Base-by-base conservation (phyloP, 1,140 invertebrate genomes). In the Sycophaga agraensis region DNA sequence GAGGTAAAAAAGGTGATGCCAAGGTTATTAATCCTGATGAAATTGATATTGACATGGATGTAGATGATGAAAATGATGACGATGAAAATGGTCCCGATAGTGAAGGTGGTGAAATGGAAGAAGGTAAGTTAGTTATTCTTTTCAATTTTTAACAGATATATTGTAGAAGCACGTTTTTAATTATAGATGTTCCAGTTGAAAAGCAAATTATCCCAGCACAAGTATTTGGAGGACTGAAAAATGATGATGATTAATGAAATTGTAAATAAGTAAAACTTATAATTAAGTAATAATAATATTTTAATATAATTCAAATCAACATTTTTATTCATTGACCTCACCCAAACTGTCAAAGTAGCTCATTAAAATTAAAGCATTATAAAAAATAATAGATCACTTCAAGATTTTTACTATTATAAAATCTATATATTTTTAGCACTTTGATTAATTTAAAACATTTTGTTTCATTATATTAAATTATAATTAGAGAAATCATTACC, bases 21-120 rank as follows among this genome's bases (percentile, higher is more conserved):
- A 79, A 83, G 65, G 87, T 93, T 1, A 83, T 87, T 34, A 97
- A 98, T 87, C 95, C 95, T 16, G 95, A 97, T 82, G 94, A 97
- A 82, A 97, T 98, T 74, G 85, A 95, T 73, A 91, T 97, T 73
- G 92, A 93, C 63, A 82, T 82, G 56, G 88, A 91, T 39, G 88
- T 88, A 19, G 88, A 89, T 42, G 87, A 90, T 7, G 86, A 87
- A 24, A 83, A 82, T 21, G 84, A 84, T 65, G 82, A 83, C 35
- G 83, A 86, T 51, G 64, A 63, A 39, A 70, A 75, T 48, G 72
- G 69, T 48, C 45, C 22, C 21, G 39, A 55, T 22, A 63, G 58
- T 37, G 56, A 56, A 42, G 28, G 2, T 31, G 55, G 48, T 16
- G 62, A 63, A 57, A 42, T 39, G 17, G 59, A 62, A 45, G 58